Percentiles rank a stretch among this genome's conserved stretches.
Evolutionary conservation across 1,140 invertebrate species (phyloP).

Genomic region (Drosophila saltans): DNA sequence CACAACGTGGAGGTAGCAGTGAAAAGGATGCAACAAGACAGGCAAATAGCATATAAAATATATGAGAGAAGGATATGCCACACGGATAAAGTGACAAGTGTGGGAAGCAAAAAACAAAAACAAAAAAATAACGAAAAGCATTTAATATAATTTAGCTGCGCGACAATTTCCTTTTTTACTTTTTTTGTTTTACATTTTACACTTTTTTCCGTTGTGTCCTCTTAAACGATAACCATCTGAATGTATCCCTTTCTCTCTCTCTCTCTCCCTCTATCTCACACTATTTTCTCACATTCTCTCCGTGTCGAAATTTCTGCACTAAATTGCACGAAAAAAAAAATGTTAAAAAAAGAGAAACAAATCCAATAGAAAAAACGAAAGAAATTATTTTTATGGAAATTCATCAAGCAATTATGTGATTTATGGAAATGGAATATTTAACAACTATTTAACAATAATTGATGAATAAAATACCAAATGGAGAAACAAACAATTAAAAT

Average conservation of each 20-base stretch:
- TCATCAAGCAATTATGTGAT: slow-evolving; percentile 82
- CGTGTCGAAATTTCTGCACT: slow-evolving; percentile 68
- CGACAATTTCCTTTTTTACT: slow-evolving; percentile 35
- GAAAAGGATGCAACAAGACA: slow-evolving; percentile 26
- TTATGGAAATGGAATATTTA: slow-evolving; percentile 74
- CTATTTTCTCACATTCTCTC: slow-evolving; percentile 42
- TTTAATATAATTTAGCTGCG: slow-evolving; percentile 65
- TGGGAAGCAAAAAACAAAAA: background rate
- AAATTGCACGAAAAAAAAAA: slow-evolving; percentile 53
- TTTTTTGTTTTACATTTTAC: background rate
- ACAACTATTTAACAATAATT: slow-evolving; percentile 79
- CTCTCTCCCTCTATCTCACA: slow-evolving; percentile 16
- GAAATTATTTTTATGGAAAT: slow-evolving; percentile 65
- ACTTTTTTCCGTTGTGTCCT: background rate
- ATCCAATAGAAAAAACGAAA: background rate
- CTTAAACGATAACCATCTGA: background rate
- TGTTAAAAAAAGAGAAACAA: slow-evolving; percentile 34
- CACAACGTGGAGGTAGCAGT: slow-evolving; percentile 61
- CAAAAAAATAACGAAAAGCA: slow-evolving; percentile 34
- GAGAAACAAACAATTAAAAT: slow-evolving; percentile 41
- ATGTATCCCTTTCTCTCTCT: slow-evolving; percentile 8
- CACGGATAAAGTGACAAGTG: slow-evolving; percentile 43
- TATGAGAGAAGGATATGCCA: slow-evolving; percentile 26
- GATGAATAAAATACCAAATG: slow-evolving; percentile 51
- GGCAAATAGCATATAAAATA: slow-evolving; percentile 25